Evolutionary conservation across 2,797 vertebrate genomes (phyloP), one percentile per base, ranked within the genome.

Genomic region (Fringilla coelebs): DNA sequence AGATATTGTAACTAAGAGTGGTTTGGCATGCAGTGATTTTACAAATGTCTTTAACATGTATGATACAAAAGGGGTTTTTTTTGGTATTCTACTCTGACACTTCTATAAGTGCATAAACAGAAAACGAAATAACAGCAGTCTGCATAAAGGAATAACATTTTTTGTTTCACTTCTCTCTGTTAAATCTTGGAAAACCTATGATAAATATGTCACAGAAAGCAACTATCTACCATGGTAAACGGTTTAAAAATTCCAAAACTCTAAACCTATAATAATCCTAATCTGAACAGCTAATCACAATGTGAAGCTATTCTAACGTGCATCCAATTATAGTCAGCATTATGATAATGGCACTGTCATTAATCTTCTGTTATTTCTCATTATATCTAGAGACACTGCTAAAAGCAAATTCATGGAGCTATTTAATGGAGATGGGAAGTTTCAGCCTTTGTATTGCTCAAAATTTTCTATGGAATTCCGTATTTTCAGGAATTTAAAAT

Each of bases 321-420:
- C 86, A 95, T 94, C 91, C 94, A 96, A 89, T 97, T 97, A 97
- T 94, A 98, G 95, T 94, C 91, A 96, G 67, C 72, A 72, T 71
- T 76, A 57, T 57, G 89, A 94, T 95, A 97, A 97, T 40, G 84
- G 60, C 36, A 71, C 28, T 90, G 63, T 61, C 52, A 85, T 94
- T 97, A 29, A 91, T 87, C 86, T 86, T 77, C 89, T 87, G 9
- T 36, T 82, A 88, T 65, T 89, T 92, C 94, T 95, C 90, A 90
- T 94, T 90, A 92, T 88, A 86, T 79, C 57, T 57, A 58, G 28
- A 78, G 16, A 66, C 34, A 60, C 6, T 31, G 32, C n/a, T 75
- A 79, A 80, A 92, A 89, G 55, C 9, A 84, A 94, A 84, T 54
- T 55, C 28, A 65, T 51, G 12, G 81, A 85, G 28, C 14, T 80